Evolutionary conservation across 2,888 invertebrate genomes (phyloP), one percentile per base, ranked within the genome.

Genomic region (Matsumyia berberina): DNA sequence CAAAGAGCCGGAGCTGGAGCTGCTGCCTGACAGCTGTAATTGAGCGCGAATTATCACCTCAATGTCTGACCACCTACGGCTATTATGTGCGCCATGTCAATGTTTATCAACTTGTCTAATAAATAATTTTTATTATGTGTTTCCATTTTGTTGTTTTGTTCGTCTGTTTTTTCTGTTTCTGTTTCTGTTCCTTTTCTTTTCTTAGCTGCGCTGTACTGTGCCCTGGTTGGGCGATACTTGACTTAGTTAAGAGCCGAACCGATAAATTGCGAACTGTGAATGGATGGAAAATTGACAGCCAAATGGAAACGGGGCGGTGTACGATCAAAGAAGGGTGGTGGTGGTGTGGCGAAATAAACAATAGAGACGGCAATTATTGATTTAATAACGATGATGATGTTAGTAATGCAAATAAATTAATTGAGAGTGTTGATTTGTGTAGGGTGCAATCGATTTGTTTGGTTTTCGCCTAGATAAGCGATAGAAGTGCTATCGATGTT

Each of bases 101-200:
- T 85, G 85, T 74, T 85, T 85, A 85, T 85, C 85, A 85, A 80
- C 70, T 85, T 85, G 85, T 85, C 85, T 80, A 85, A 85, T 85
- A 85, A 85, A 85, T 85, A 80, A 85, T 76, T 74, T 85, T 74
- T 85, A 80, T 85, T 85, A 85, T 79, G 72, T 66, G 70, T 60
- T 78, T 72, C 57, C 33, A 46, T 44, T 9, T 33, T 53, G n/a
- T n/a, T n/a, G n/a, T n/a, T n/a, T n/a, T n/a, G n/a, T n/a, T n/a
- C n/a, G n/a, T n/a, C n/a, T n/a, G n/a, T n/a, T n/a, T n/a, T n/a
- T n/a, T n/a, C n/a, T n/a, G n/a, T n/a, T n/a, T n/a, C n/a, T n/a
- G n/a, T 42, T 17, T 24, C 24, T 1, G 4, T 55, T 49, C 39
- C 31, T 69, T 12, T 9, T 53, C 33, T 55, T 66, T 33, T 11